Conservation (phyloP, 2,888 invertebrate species). For the Sipha maydis region DNA sequence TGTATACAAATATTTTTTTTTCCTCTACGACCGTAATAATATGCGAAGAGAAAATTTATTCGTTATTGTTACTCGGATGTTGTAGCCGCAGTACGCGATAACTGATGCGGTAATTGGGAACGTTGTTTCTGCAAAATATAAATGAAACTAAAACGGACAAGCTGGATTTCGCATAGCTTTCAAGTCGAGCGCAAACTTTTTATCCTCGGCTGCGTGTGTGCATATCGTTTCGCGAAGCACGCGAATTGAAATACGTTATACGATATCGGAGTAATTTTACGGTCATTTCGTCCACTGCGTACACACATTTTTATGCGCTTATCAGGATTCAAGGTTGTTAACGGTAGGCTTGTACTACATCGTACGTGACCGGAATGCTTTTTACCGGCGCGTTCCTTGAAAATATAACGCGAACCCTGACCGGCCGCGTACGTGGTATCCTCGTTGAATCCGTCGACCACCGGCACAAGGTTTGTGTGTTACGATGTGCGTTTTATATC, state of each 20-base stretch:
- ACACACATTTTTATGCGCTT: slow-evolving; percentile 33
- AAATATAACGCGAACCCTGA: not conserved
- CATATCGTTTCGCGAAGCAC: not conserved
- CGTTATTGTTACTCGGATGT: not conserved
- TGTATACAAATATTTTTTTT: too few relatives aligned
- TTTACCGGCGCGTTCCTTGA: not conserved
- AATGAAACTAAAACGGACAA: not conserved
- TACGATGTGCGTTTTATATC: not conserved
- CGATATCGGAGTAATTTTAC: slow-evolving; percentile 43
- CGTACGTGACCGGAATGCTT: slow-evolving; percentile 40
- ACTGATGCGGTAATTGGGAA: not conserved
- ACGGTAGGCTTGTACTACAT: slow-evolving; percentile 11
- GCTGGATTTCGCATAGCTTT: not conserved
- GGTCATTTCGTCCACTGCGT: slow-evolving; percentile 3
- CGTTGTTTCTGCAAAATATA: too few relatives aligned
- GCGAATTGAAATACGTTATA: not conserved
- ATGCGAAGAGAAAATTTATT: not conserved
- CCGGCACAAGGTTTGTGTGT: slow-evolving; percentile 5
- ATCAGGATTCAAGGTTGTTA: slow-evolving; percentile 37
- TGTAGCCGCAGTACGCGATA: not conserved
- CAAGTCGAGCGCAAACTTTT: too few relatives aligned
- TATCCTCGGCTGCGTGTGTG: not conserved
- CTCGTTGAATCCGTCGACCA: slow-evolving; percentile 9
- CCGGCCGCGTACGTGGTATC: not conserved
- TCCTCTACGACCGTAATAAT: not conserved